Base-by-base conservation (phyloP, 2,888 invertebrate species). In the Sclerodermus sp. region DNA sequence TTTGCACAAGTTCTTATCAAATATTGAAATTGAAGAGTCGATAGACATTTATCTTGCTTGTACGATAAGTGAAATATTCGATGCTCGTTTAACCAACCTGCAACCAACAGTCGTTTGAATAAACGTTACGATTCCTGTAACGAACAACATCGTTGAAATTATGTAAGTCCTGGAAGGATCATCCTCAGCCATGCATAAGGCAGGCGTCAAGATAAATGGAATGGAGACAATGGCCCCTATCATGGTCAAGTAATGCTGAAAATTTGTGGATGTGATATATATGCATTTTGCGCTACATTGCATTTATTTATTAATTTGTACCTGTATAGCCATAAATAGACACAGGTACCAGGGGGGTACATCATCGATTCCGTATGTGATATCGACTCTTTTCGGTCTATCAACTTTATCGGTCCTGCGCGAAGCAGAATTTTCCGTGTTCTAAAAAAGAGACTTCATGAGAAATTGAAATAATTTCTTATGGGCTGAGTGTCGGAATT, bases 301-400 rank as follows among this genome's bases (percentile, higher is more conserved):
- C n/a, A n/a, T n/a, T n/a, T n/a, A n/a, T n/a, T n/a, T n/a, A n/a
- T n/a, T n/a, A n/a, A n/a, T n/a, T n/a, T 23, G 4, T 74, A 89
- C 89, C 85, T 90, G 93, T 47, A 93, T 79, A 12, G 91, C 92
- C 79, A 93, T 84, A 66, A 91, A 87, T 58, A 92, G 83, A 67
- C 89, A 88, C 17, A 91, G 81, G 73, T 92, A 91, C 92, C 91
- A 93, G 0, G 92, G 87, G 1, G 93, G 93, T 14, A 82, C 79
- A 68, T 92, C 91, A 55, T 92, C 90, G 51, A 93, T 87, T 39
- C 86, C 88, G 70, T 92, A 93, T 0, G 84, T 79, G 62, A 85
- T 81, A 49, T 79, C 79, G 10, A 64, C 18, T 30, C 51, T 64
- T 50, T 64, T 67, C 0, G 58, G 64, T 12, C 49, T 16, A 0